A percentile compares a stretch with the other conserved stretches of the same genome.
phyloP scores from a whole-genome alignment of 2,113 vertebrate genomes.

The Gnathonemus echidnorhynchus region DNA sequence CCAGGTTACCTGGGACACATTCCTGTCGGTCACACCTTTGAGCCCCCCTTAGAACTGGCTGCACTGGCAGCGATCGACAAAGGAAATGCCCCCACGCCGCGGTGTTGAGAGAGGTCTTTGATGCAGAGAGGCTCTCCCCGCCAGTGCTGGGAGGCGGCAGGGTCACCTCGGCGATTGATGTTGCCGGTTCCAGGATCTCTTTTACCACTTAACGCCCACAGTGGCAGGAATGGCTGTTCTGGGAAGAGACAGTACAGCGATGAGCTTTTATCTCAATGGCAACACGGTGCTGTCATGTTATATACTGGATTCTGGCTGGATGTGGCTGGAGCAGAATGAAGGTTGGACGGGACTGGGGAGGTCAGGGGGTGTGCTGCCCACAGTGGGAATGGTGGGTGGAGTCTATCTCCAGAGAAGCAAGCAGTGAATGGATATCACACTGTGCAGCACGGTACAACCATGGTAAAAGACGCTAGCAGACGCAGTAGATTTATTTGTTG shows the following conservation, averaged over 20 bases:
- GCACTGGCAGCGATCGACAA: not conserved
- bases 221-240: not conserved
- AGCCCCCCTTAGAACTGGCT: not conserved
- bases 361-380: not conserved
- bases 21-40: not conserved
- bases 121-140: not conserved
- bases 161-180: not conserved
- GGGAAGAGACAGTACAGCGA: not conserved
- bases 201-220: not conserved
- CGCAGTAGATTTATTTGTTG: not conserved
- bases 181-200: not conserved
- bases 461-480: not conserved
- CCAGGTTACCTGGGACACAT: not conserved
- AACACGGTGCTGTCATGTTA: not conserved
- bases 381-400: not conserved
- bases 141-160: not conserved
- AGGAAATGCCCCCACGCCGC: not conserved
- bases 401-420: not conserved
- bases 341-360: not conserved
- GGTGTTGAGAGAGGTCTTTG: not conserved
- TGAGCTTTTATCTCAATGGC: not conserved
- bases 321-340: not conserved
- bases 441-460: not conserved
- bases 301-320: not conserved
- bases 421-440: not conserved